Conservation (phyloP, 2,888 invertebrate genomes). For the Sicus ferrugineus region DNA sequence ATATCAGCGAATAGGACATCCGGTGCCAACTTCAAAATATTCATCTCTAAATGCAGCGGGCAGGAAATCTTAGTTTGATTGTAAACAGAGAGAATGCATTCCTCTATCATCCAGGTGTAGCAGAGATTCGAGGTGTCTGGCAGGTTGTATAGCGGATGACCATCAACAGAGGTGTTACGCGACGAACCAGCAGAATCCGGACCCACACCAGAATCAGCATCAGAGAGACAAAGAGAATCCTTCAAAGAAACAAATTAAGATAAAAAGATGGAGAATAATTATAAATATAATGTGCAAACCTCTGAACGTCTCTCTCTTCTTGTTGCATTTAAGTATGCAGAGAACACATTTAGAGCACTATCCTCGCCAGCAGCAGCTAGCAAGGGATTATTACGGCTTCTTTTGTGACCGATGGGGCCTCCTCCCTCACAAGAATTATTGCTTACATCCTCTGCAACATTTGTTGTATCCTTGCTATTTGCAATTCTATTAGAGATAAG, state of each 20-base stretch:
- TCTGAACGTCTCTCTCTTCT: slow-evolving; percentile 54
- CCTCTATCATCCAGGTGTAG: slow-evolving; percentile 93
- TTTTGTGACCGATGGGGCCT: slow-evolving; percentile 45
- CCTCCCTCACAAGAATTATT: slow-evolving; percentile 23
- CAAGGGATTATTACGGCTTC: slow-evolving; percentile 47
- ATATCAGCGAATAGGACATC: slow-evolving; percentile 94
- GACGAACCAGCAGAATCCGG: slow-evolving; percentile 83
- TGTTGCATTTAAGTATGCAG: slow-evolving; percentile 57
- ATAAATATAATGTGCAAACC: slow-evolving; percentile 34
- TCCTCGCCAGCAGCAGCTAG: slow-evolving; percentile 53
- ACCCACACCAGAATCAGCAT: slow-evolving; percentile 88
- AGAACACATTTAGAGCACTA: slow-evolving; percentile 54
- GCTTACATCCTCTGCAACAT: slow-evolving; percentile 53
- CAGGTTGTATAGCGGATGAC: slow-evolving; percentile 69
- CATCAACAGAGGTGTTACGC: slow-evolving; percentile 83
- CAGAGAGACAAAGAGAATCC: slow-evolving; percentile 78
- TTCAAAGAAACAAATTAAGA: slow-evolving; percentile 30
- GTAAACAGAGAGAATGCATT: slow-evolving; percentile 91
- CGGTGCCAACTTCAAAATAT: slow-evolving; percentile 85
- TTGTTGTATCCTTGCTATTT: slow-evolving; percentile 20
- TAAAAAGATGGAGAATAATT: not conserved
- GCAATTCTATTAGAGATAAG: slow-evolving; percentile 46
- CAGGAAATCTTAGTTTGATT: slow-evolving; percentile 77
- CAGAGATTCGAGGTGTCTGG: slow-evolving; percentile 64
- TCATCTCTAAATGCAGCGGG: slow-evolving; percentile 79